These are phyloP conservation scores for Tinamus guttatus DNA, from an alignment of 2,113 vertebrate species.

Conservation along the genomic window DNA sequence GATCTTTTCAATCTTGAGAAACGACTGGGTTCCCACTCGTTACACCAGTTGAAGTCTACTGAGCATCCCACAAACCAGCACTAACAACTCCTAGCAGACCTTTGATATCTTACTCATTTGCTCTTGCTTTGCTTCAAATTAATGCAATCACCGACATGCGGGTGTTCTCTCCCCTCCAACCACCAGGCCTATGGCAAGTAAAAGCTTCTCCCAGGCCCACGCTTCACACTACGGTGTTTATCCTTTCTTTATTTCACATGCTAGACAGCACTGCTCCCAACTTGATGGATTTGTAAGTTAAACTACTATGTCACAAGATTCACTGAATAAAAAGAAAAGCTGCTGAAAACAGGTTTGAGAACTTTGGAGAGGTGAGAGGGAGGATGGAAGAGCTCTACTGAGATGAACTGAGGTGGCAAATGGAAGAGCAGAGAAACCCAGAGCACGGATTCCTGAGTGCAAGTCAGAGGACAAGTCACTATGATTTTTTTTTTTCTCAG, in stretches of 20 bases:
- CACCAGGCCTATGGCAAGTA: not conserved
- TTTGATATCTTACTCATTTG: not conserved
- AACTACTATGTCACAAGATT: not conserved
- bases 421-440: not conserved
- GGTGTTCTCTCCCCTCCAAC: not conserved
- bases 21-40: not conserved
- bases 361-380: not conserved
- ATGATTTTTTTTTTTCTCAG: not conserved
- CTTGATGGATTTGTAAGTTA: not conserved
- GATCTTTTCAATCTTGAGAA: not conserved
- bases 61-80: not conserved
- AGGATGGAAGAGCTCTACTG: not conserved
- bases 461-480: not conserved
- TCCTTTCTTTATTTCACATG: not conserved
- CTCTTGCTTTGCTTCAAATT: not conserved
- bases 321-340: not conserved
- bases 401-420: not conserved
- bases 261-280: not conserved
- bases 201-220: not conserved
- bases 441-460: not conserved
- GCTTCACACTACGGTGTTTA: rapidly evolving
- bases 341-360: not conserved
- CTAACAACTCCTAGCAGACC: not conserved
- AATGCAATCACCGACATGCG: not conserved
- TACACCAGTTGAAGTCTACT: not conserved